Base-by-base conservation (phyloP, 2,113 vertebrate species). In the Notothenia rossii region DNA sequence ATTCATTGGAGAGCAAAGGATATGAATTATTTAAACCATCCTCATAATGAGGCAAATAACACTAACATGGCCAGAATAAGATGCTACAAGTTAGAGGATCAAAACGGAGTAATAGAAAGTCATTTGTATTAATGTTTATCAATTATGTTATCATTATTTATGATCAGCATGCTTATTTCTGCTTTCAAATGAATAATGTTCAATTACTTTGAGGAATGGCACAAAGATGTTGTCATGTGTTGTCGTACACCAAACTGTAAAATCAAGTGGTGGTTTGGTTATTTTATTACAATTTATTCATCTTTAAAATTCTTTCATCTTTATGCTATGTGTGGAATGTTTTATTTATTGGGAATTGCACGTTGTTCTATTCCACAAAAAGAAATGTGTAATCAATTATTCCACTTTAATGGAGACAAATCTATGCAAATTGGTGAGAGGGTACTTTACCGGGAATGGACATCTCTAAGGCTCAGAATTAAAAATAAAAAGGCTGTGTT, bases 21-120 rank as follows among this genome's bases (percentile, higher is more conserved):
- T 13, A 75, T 87, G 0, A 78, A 88, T 89, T 79, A 87, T 90
- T 90, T 40, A 88, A 82, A 54, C 36, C 15, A 14, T 29, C 46
- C 29, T 72, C n/a, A 53, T 77, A 73, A 81, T 70, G 73, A 81
- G 59, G 60, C n/a, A 79, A 73, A 79, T 72, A 49, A 70, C 75
- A 84, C 65, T 69, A 81, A 82, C 46, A 25, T 45, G 54, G 54
- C 46, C 45, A 18, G 40, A 12, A 40, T 60, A 25, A 68, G 69
- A 69, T 29, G 65, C 17, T 3, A 20, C 20, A 45, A 10, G 43
- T 61, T 71, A 7, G 13, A 66, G 45, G 63, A 54, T 72, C 50
- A 73, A 78, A 80, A 50, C 65, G 3, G 25, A 25, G 8, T 63
- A 14, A 58, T 64, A 55, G 36, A 61, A 66, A 69, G 51, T 22